Conservation (phyloP, 2,113 vertebrate genomes). For the Hepsetus odoe region DNA sequence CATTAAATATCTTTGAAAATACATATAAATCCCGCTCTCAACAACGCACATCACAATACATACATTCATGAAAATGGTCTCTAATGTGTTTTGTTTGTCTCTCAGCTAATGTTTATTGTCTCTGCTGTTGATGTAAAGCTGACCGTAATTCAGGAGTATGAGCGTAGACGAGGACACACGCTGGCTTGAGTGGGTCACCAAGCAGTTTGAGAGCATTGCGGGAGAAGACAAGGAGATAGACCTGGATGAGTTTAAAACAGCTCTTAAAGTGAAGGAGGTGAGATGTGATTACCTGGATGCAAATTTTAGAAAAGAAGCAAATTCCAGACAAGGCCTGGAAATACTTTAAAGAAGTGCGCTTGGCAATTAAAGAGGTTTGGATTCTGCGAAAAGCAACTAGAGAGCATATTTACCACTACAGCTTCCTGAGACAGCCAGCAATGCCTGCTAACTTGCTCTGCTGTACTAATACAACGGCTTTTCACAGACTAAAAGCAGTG, state of each 20-base stretch:
- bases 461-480: no score
- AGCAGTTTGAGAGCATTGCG: slow-evolving; percentile 81
- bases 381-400: no score
- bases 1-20: no score
- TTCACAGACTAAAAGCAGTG: not conserved
- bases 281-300: slow-evolving; percentile 43
- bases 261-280: slow-evolving; percentile 90
- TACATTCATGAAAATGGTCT: no score
- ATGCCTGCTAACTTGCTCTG: no score
- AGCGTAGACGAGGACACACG: slow-evolving; percentile 75
- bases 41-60: no score
- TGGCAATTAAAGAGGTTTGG: not conserved
- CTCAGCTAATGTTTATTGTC: not conserved
- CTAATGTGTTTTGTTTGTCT: not conserved
- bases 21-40: no score
- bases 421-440: no score
- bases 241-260: slow-evolving; percentile 82
- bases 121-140: slow-evolving; percentile 20
- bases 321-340: not conserved
- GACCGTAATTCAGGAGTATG: slow-evolving; percentile 64
- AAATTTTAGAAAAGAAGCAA: not conserved
- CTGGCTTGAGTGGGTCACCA: slow-evolving; percentile 86
- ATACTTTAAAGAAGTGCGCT: not conserved
- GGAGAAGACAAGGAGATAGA: slow-evolving; percentile 82
- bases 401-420: no score